A percentile compares a stretch with the other conserved stretches of the same genome.
Conservation (phyloP, 1,140 invertebrate species). For the Hylyphantes graminicola region DNA sequence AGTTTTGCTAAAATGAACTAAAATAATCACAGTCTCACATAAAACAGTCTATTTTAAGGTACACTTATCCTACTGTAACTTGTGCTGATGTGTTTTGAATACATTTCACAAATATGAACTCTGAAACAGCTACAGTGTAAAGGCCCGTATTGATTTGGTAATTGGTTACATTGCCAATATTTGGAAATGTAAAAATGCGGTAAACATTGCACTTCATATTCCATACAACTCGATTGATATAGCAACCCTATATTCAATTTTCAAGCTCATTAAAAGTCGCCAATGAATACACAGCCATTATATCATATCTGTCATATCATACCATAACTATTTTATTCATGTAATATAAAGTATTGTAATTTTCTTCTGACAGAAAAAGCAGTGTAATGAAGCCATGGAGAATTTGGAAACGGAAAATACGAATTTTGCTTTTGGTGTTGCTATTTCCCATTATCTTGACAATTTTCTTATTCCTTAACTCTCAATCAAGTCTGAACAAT, state of each 20-base stretch:
- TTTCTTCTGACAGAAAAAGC: neutral
- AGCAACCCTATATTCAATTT: neutral
- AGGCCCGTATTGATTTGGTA: neutral
- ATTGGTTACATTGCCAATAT: neutral
- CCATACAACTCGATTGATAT: neutral
- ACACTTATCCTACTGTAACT: too few relatives aligned
- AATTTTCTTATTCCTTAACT: slow-evolving; percentile 24
- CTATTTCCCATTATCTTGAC: slow-evolving; percentile 29
- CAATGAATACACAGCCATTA: too few relatives aligned
- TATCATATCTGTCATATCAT: too few relatives aligned
- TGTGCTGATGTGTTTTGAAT: neutral
- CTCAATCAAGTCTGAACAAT: slow-evolving; percentile 2
- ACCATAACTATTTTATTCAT: neutral
- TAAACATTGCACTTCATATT: too few relatives aligned
- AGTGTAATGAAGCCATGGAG: slow-evolving; percentile 49
- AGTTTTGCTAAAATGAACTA: too few relatives aligned
- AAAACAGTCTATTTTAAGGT: too few relatives aligned
- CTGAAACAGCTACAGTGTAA: neutral
- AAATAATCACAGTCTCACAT: too few relatives aligned
- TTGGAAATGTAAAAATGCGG: too few relatives aligned
- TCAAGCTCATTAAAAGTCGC: too few relatives aligned
- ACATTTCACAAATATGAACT: neutral
- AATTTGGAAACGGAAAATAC: slow-evolving; percentile 33
- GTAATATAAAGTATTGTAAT: neutral
- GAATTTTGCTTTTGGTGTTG: slow-evolving; percentile 9